A percentile compares a stretch with the other conserved stretches of the same genome.
Conservation (phyloP, 2,888 invertebrate species). For the Tridacna gigas region DNA sequence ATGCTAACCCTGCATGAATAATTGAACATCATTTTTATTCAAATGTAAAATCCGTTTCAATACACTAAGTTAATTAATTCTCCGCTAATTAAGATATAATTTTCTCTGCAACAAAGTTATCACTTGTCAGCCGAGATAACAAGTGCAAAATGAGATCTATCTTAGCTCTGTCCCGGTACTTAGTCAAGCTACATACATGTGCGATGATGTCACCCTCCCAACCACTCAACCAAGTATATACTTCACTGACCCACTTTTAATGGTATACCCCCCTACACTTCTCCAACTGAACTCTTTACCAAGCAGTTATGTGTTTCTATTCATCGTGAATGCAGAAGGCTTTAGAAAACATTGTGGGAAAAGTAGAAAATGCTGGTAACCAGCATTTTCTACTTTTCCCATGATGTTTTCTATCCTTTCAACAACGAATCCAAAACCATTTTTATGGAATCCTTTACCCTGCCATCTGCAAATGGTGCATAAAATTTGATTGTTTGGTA, state of each 20-base stretch:
- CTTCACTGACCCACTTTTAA: conserved; percentile 61
- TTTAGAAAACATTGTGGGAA: background rate
- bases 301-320: no score
- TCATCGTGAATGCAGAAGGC: background rate
- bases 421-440: background rate
- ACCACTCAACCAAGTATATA: conserved; percentile 64
- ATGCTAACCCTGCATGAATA: conserved; percentile 61
- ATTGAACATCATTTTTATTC: conserved; percentile 46
- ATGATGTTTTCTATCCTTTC: background rate
- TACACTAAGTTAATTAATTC: no score
- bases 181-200: conserved; percentile 66
- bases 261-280: background rate
- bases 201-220: conserved; percentile 61
- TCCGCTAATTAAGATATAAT: no score
- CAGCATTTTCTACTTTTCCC: background rate
- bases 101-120: background rate
- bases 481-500: no score
- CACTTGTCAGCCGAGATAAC: conserved; percentile 13
- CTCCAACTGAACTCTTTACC: background rate
- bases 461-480: no score
- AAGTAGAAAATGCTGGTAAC: background rate
- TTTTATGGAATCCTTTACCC: background rate
- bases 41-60: background rate
- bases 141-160: conserved; percentile 37
- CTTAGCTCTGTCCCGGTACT: conserved; percentile 46